A percentile compares a stretch with the other conserved stretches of the same genome.
These are phyloP conservation scores for Mylabris sibirica DNA, from an alignment of 2,888 invertebrate genomes.

Conservation along the genomic window DNA sequence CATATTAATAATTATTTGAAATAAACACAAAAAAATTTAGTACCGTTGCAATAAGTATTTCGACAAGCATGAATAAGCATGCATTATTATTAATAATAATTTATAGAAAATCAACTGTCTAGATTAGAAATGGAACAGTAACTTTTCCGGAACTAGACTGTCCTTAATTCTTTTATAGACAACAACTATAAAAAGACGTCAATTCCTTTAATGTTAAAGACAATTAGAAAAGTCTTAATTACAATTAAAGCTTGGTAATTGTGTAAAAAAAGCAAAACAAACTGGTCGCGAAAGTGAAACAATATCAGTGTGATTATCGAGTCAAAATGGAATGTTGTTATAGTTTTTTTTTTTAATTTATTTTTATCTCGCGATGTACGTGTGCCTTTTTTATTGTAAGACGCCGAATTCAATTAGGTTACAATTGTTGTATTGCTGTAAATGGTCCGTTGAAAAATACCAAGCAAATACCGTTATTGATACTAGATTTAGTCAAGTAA, in stretches of 20 bases:
- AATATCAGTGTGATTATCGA: neutral
- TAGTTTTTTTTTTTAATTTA: neutral
- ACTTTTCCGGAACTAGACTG: neutral
- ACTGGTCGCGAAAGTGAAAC: slow-evolving; percentile 6
- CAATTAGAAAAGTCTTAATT: neutral
- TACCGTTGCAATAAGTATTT: neutral
- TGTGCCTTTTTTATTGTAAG: neutral
- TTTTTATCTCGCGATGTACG: too few relatives aligned
- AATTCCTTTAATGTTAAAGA: neutral
- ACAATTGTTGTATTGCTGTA: neutral
- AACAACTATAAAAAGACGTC: neutral
- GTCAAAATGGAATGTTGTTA: neutral
- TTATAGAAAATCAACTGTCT: too few relatives aligned
- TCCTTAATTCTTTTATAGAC: neutral
- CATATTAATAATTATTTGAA: neutral
- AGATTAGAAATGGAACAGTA: neutral
- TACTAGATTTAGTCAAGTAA: neutral
- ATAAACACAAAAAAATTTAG: neutral
- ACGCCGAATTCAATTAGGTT: neutral
- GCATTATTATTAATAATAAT: too few relatives aligned
- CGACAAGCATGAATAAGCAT: neutral
- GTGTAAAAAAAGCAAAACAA: neutral
- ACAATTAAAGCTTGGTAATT: neutral
- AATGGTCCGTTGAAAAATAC: neutral
- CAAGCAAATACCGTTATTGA: neutral